Base-by-base conservation (phyloP, 1,140 invertebrate genomes). In the Cherax destructor region DNA sequence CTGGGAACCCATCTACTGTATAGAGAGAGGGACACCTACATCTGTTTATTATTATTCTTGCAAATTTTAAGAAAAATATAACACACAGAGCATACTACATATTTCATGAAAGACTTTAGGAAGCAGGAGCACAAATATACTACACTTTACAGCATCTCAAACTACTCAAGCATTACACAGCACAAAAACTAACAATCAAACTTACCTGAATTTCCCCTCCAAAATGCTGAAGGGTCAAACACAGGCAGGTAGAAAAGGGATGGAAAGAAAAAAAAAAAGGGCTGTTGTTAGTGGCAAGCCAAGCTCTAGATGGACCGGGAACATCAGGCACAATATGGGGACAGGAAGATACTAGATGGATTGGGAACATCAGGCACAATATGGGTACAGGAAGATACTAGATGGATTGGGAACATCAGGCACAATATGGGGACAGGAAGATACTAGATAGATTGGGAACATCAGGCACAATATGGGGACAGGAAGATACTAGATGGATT, bases 121-220 rank as follows among this genome's bases (percentile, higher is more conserved):
- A 7, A 74, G 24, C 61, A 65, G 61, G 61, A 65, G 18, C 13
- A 56, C 52, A 56, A 65, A 65, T 13, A 21, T 18, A 1, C 5
- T 11, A 16, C 4, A 24, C n/a, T 21, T 30, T 21, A 30, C 11
- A 24, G 16, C 11, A 69, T 47, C 65, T 30, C 47, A 65, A 16
- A 18, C 61, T 65, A 84, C 65, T 6, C 21, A 84, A 61, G 16
- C 30, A 47, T 16, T 1, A 30, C n/a, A 74, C n/a, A 6, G 56
- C 30, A 56, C 69, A 74, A 30, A 74, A 5, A 47, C 21, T n/a
- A 7, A 74, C 49, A n/a, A 49, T 4, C 18, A 9, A 47, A 91
- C 89, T 91, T 65, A 91, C 89, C 89, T 74, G 21, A 79, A 50
- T 84, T 79, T 85, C 18, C 76, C 77, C 61, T 91, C 83, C 89